Percentiles rank a stretch among this genome's conserved stretches.
phyloP scores from a whole-genome alignment of 2,797 vertebrate genomes.

The Rhabdophis nuchalis region DNA sequence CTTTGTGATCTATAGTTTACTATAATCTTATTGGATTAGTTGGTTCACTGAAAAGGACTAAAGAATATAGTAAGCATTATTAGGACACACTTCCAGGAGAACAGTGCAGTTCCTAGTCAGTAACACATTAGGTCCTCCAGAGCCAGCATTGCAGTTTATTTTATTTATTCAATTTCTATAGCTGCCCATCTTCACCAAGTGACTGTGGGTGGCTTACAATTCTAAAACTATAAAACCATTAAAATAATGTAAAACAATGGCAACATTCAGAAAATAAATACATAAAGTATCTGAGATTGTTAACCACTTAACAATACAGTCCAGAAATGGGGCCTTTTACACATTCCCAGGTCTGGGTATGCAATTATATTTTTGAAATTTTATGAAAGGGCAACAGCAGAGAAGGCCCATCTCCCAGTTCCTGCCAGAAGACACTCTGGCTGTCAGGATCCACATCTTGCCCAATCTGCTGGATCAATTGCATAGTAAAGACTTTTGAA shows the following conservation, averaged over 20 bases:
- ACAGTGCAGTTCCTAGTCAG: conserved; percentile 1
- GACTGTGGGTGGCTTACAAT: neutral
- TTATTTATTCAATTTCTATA: neutral
- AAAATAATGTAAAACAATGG: neutral
- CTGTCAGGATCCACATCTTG: neutral
- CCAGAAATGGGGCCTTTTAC: neutral
- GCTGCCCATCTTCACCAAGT: neutral
- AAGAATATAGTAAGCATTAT: conserved; percentile 44
- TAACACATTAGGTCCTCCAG: neutral
- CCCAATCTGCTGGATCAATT: neutral
- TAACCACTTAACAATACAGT: neutral
- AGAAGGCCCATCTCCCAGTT: neutral
- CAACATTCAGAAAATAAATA: neutral
- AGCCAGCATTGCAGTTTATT: neutral
- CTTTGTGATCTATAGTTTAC: conserved; percentile 37
- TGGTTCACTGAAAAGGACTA: conserved; percentile 51
- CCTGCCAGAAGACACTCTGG: neutral
- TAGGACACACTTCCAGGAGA: conserved; percentile 40
- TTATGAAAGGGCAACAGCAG: neutral
- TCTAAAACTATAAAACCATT: neutral
- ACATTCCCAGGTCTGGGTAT: neutral
- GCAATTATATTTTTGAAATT: neutral
- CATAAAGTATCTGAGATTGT: neutral
- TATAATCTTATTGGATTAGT: conserved; percentile 46
- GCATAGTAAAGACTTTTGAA: neutral